Evolutionary conservation across 2,888 invertebrate genomes (phyloP).

Genomic region (Lasioglossum morio): DNA sequence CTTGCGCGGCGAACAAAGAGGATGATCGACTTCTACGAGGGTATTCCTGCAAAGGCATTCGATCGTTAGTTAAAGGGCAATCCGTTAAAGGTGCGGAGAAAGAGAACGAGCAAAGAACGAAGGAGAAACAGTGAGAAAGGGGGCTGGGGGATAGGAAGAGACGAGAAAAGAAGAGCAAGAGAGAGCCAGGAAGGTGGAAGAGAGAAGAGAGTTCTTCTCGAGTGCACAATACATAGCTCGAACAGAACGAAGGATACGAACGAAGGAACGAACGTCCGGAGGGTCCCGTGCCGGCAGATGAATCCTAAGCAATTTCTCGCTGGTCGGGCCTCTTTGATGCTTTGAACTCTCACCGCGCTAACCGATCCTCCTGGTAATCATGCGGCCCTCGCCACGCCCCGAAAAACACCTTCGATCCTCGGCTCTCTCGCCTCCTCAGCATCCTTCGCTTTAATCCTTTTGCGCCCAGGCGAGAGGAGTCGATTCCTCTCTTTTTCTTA

Average conservation of each 20-base stretch:
- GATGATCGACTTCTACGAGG: constrained; percentile 26
- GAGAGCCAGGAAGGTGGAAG: constrained; percentile 7
- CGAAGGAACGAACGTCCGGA: constrained; percentile 52
- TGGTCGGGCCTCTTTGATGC: constrained; percentile 84
- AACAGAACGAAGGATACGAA: constrained; percentile 20
- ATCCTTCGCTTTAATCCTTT: constrained; percentile 28
- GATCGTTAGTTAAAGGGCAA: constrained; percentile 64
- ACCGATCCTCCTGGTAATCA: constrained; percentile 84
- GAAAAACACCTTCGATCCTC: constrained; percentile 82
- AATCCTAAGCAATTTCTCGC: constrained; percentile 83
- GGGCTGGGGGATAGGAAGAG: constrained; percentile 11
- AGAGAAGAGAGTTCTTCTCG: not conserved
- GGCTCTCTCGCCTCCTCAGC: constrained; percentile 17
- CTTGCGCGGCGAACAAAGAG: constrained; percentile 26
- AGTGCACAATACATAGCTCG: constrained; percentile 25
- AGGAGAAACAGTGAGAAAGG: constrained; percentile 7
- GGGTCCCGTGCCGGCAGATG: constrained; percentile 77
- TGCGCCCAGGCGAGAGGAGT: constrained; percentile 15
- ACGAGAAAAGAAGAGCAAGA: not conserved
- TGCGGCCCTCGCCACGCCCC: constrained; percentile 84
- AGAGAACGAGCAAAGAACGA: not conserved
- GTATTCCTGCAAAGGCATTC: constrained; percentile 47
- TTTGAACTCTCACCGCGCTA: constrained; percentile 85
- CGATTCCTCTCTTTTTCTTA: not conserved
- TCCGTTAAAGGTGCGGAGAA: constrained; percentile 54